These are phyloP conservation scores for Apis cerana DNA, from an alignment of 1,140 invertebrate genomes.

Conservation along the genomic window DNA sequence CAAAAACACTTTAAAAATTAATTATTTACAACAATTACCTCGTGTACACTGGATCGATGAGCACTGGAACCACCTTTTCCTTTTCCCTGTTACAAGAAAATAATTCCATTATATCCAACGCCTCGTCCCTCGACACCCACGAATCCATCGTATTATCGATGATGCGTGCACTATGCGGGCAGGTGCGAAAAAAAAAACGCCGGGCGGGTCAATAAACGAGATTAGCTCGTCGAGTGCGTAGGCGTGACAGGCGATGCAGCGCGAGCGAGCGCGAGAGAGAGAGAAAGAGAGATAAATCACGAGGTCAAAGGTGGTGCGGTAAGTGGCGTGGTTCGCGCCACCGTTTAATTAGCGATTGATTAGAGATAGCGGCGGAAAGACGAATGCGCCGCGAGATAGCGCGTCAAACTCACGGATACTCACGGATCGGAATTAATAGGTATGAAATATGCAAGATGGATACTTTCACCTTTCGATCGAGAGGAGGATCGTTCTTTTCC, in stretches of 20 bases:
- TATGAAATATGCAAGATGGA: not conserved
- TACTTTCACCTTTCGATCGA: no score
- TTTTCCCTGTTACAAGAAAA: no score
- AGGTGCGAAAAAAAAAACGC: conserved; percentile 27
- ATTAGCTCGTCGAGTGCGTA: conserved; percentile 17
- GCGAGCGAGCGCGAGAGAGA: not conserved
- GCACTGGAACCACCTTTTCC: no score
- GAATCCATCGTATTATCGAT: not conserved
- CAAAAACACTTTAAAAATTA: no score
- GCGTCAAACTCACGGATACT: not conserved
- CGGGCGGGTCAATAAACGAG: conserved; percentile 39
- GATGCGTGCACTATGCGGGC: not conserved
- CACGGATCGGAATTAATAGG: not conserved
- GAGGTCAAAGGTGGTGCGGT: not conserved
- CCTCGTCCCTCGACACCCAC: not conserved
- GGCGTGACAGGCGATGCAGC: conserved; percentile 17
- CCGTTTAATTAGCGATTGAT: conserved; percentile 47
- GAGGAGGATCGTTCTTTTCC: no score
- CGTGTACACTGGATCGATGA: no score
- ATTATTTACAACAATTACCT: no score
- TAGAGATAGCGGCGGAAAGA: conserved; percentile 30
- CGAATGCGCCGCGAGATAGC: conserved; percentile 16
- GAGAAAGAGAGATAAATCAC: conserved; percentile 29
- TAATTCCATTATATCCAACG: no score
- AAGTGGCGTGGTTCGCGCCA: conserved; percentile 31